Evolutionary conservation across 1,140 invertebrate genomes (phyloP).

Genomic region (Gryon sp.): DNA sequence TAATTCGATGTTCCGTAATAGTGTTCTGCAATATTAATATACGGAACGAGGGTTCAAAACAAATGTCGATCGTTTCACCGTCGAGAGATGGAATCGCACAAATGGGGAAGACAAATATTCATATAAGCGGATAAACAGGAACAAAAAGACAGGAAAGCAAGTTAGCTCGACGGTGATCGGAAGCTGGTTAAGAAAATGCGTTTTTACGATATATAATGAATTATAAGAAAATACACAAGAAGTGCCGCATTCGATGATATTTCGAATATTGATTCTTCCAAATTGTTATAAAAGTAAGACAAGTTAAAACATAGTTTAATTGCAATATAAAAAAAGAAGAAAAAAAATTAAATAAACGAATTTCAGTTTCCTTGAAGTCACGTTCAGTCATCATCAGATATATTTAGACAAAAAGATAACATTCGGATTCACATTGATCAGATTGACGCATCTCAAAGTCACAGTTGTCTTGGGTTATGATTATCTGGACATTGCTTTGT

Average conservation of each 20-base stretch:
- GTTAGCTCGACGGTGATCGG: slow-evolving; percentile 47
- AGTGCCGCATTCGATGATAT: slow-evolving; percentile 43
- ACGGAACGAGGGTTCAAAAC: too few relatives aligned
- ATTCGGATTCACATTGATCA: slow-evolving; percentile 5
- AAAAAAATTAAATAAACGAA: slow-evolving; percentile 30
- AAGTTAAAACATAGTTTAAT: too few relatives aligned
- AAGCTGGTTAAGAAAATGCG: slow-evolving; percentile 25
- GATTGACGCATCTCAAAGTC: slow-evolving; percentile 15
- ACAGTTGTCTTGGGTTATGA: slow-evolving; percentile 1
- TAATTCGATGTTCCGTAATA: slow-evolving; percentile 15
- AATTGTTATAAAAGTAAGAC: background rate
- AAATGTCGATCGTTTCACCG: too few relatives aligned
- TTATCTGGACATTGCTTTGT: slow-evolving; percentile 17
- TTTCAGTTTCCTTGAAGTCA: slow-evolving; percentile 41
- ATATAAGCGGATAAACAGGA: slow-evolving; percentile 29
- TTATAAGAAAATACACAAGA: slow-evolving; percentile 57
- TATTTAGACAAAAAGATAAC: background rate
- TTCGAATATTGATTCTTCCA: slow-evolving; percentile 24
- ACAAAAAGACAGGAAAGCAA: slow-evolving; percentile 22
- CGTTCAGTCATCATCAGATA: too few relatives aligned
- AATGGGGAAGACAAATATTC: slow-evolving; percentile 25
- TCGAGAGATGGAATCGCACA: slow-evolving; percentile 33
- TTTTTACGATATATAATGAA: slow-evolving; percentile 17
- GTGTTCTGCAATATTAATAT: too few relatives aligned
- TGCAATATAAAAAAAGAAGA: background rate